A percentile compares a stretch with the other conserved stretches of the same genome.
phyloP scores from a whole-genome alignment of 2,888 invertebrate genomes.

The Pollenia angustigena region DNA sequence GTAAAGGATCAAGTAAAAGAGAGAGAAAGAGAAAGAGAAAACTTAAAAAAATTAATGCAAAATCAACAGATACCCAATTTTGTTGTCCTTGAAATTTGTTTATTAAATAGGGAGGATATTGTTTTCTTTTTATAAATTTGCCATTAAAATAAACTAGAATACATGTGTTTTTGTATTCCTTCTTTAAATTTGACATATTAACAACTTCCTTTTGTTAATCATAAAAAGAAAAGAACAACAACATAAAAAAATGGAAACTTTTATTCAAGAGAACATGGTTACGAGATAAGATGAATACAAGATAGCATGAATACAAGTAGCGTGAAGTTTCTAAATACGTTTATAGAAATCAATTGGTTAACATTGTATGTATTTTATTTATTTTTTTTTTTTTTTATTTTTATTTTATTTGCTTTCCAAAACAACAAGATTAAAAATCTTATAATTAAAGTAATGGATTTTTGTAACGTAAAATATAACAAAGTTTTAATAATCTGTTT shows the following conservation, averaged over 20 bases:
- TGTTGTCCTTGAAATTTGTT: constrained; percentile 74
- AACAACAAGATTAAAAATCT: no score
- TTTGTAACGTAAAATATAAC: no score
- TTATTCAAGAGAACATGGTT: not conserved
- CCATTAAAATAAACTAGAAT: constrained; percentile 29
- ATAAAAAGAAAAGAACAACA: constrained; percentile 14
- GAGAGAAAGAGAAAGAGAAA: not conserved
- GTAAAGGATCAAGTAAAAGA: not conserved
- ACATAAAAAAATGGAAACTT: not conserved
- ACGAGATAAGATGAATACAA: not conserved
- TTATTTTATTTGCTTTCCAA: no score
- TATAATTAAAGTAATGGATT: no score
- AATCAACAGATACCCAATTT: constrained; percentile 41
- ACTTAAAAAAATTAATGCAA: not conserved
- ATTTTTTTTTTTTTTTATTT: no score
- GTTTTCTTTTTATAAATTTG: constrained; percentile 15
- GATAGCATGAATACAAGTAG: no score
- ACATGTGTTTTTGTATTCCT: not conserved
- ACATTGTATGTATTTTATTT: no score
- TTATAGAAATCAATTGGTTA: no score
- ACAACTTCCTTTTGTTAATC: constrained; percentile 69
- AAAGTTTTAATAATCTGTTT: no score
- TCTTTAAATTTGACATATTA: constrained; percentile 62
- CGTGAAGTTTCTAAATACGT: no score
- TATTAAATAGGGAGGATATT: constrained; percentile 45